Percentiles rank a stretch among this genome's conserved stretches.
Conservation (phyloP, 2,888 invertebrate species). For the Acanthosoma haemorrhoidale region DNA sequence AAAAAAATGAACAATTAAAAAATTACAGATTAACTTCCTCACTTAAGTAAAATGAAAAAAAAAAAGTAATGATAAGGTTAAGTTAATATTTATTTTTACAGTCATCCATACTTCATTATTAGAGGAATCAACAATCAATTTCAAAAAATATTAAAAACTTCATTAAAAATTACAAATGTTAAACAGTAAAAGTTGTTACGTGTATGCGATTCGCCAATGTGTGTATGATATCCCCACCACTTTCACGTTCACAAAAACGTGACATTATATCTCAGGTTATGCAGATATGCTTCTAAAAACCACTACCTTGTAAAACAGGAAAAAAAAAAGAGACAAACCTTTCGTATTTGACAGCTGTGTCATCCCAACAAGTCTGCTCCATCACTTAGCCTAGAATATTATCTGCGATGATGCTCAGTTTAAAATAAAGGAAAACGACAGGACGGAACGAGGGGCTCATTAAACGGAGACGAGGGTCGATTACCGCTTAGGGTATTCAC, state of each 20-base stretch:
- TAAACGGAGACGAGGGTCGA: background rate
- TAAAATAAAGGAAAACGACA: background rate
- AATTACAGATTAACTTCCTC: background rate
- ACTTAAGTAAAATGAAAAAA: too few species aligned
- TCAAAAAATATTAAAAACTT: too few species aligned
- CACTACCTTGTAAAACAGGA: background rate
- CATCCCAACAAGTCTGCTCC: slow-evolving; percentile 25
- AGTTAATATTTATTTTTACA: background rate
- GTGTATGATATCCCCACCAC: slow-evolving; percentile 26
- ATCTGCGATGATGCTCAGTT: background rate
- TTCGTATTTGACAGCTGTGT: slow-evolving; percentile 16
- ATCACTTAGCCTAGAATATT: background rate
- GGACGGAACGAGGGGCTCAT: background rate
- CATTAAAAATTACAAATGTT: slow-evolving; percentile 17
- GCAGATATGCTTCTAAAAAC: background rate
- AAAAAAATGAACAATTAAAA: background rate
- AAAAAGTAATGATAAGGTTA: background rate
- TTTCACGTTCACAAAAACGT: slow-evolving; percentile 23
- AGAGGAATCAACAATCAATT: background rate
- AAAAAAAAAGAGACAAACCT: background rate
- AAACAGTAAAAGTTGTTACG: slow-evolving; percentile 22
- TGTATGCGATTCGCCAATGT: slow-evolving; percentile 20
- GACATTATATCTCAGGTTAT: slow-evolving; percentile 25
- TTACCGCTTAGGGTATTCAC: background rate
- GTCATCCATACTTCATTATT: background rate